Conservation (phyloP, 2,888 invertebrate genomes). For the Ypsolopha sequella region DNA sequence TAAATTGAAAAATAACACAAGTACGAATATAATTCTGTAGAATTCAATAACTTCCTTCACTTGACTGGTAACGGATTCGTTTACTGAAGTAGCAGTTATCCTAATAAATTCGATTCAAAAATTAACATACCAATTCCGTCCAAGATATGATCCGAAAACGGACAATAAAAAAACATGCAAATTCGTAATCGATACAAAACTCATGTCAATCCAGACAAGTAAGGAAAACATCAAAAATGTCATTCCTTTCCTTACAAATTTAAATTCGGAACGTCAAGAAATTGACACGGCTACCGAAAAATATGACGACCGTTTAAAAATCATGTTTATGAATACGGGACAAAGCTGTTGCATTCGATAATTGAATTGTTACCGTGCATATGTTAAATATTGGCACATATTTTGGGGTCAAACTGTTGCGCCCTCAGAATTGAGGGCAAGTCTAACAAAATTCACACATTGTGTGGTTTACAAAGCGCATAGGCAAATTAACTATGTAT, state of each 20-base stretch:
- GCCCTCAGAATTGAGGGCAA: conserved; percentile 39
- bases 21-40: conserved; percentile 4
- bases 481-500: conserved; percentile 63
- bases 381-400: conserved; percentile 9
- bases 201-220: conserved; percentile 11
- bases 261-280: conserved; percentile 39
- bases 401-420: conserved; percentile 55
- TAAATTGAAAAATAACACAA: conserved; percentile 59
- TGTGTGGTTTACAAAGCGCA: conserved; percentile 55
- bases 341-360: conserved; percentile 23
- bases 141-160: conserved; percentile 50
- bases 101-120: conserved; percentile 23
- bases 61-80: conserved; percentile 29
- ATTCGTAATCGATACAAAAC: conserved; percentile 50
- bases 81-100: conserved; percentile 19
- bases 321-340: conserved; percentile 23
- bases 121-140: conserved; percentile 61
- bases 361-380: conserved; percentile 46
- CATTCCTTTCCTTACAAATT: conserved; percentile 44
- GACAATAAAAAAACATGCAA: conserved; percentile 50
- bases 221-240: conserved; percentile 23
- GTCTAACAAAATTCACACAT: conserved; percentile 33
- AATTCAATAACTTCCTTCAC: conserved; percentile 28
- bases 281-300: conserved; percentile 48
- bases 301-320: conserved; percentile 37